A percentile compares a stretch with the other conserved stretches of the same genome.
Conservation (phyloP, 2,113 vertebrate species). For the Cichladusa arquata region DNA sequence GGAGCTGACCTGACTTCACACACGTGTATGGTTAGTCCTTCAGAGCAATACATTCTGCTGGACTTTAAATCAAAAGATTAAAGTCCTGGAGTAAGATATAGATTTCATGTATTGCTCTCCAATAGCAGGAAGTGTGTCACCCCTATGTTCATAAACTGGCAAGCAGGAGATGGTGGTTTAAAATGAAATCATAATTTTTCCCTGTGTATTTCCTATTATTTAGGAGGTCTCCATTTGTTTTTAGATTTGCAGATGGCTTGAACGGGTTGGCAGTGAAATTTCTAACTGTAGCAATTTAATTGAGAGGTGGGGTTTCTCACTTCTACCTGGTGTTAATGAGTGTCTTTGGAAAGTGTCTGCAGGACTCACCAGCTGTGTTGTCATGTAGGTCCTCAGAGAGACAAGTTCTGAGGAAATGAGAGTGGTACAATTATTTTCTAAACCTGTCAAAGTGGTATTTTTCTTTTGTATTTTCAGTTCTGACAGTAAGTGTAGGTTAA, state of each 20-base stretch:
- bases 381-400: neutral
- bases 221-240: neutral
- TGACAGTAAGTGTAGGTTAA: neutral
- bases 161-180: neutral
- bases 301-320: neutral
- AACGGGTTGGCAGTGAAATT: neutral
- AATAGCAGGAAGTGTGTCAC: neutral
- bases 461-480: neutral
- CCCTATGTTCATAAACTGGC: neutral
- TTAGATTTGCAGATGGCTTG: neutral
- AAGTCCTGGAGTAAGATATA: neutral
- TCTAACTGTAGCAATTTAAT: neutral
- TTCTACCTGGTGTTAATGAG: neutral
- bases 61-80: neutral
- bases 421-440: neutral
- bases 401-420: neutral
- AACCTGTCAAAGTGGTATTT: neutral
- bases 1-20: neutral
- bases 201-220: neutral
- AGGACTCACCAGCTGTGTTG: fast-evolving
- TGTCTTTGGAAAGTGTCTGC: neutral
- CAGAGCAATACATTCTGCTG: neutral
- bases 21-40: neutral
- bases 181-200: neutral
- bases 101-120: neutral